Evolutionary conservation across 2,113 vertebrate species (phyloP).

Genomic region (Pedionomus torquatus): DNA sequence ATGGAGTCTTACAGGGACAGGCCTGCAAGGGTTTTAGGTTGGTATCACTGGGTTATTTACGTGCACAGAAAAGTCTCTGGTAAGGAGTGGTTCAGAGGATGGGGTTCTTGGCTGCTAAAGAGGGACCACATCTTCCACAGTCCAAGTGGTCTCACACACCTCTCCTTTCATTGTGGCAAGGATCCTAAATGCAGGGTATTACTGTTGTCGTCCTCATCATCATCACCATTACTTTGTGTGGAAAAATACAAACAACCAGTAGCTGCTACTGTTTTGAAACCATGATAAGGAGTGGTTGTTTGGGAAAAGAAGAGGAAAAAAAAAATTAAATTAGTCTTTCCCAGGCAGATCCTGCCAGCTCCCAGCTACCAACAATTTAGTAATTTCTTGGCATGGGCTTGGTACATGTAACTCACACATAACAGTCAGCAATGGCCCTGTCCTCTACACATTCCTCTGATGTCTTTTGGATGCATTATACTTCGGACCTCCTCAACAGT

Average conservation of each 20-base stretch:
- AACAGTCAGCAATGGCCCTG: not conserved
- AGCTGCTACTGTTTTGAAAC: not conserved
- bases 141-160: not conserved
- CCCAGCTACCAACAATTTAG: not conserved
- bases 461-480: not conserved
- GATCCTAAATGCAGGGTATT: not conserved
- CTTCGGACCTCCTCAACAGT: not conserved
- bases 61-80: not conserved
- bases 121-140: not conserved
- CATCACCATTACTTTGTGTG: not conserved
- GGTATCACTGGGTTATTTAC: not conserved
- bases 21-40: not conserved
- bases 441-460: not conserved
- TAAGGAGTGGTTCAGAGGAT: not conserved
- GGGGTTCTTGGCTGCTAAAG: not conserved
- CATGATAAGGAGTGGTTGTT: not conserved
- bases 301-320: not conserved
- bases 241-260: not conserved
- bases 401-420: not conserved
- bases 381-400: not conserved
- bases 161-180: not conserved
- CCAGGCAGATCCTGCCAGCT: not conserved
- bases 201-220: fast-evolving
- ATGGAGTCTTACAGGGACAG: not conserved
- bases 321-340: not conserved